Evolutionary conservation across 1,140 invertebrate species (phyloP), one percentile per base, ranked within the genome.

Genomic region (Heliconius eleuchia): DNA sequence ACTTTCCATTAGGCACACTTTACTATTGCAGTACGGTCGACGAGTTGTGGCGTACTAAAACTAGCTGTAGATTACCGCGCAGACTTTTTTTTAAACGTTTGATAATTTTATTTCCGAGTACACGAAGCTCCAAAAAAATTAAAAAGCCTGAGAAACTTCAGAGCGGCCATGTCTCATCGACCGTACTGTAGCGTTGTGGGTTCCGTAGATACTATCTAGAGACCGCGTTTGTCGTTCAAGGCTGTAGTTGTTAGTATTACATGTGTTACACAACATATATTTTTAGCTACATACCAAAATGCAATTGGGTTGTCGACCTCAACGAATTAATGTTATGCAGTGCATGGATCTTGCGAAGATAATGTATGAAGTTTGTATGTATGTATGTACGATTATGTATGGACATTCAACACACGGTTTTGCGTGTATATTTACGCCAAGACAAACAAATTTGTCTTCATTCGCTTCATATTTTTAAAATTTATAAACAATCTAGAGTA

Each of bases 191-290:
- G n/a, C 30, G 30, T 30, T 30, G 30, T n/a, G 19, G 60, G 13
- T 66, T 39, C 46, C 73, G 77, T 74, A 46, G 39, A 82, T 76
- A 79, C 81, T 84, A 85, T 86, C 81, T 82, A 83, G 84, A 23
- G 55, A 57, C 55, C 55, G n/a, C 55, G 82, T 88, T 83, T 79
- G 82, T 84, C 84, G 84, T 86, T 88, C 90, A 92, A 91, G 91
- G 91, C 84, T 89, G 81, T 84, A 82, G 79, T 84, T 86, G 85
- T 88, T 88, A 82, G 83, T 86, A 85, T 85, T 88, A 83, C 82
- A 74, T 50, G 70, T 79, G 82, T 92, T 91, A 88, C 87, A 88
- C 86, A 89, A 92, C 78, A 19, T 34, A 84, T 93, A 91, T 90
- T 86, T 87, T 87, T 88, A 88, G 83, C 73, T 74, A 74, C 82